Evolutionary conservation across 2,797 vertebrate genomes (phyloP).

Genomic region (Pygocentrus nattereri): DNA sequence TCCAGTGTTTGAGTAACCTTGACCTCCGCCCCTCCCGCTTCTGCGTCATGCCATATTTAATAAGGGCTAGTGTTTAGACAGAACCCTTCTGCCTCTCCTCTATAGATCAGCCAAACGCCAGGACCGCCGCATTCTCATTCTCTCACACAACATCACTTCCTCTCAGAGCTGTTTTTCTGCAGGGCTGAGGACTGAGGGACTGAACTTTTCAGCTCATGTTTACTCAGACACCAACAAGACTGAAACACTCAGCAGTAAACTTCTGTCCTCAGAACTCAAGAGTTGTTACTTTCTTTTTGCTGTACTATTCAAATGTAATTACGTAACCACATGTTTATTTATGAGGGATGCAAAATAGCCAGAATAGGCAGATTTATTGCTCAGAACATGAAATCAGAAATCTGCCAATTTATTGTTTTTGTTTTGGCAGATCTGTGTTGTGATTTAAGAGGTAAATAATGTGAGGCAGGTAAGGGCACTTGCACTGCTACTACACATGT

Average conservation of each 20-base stretch:
- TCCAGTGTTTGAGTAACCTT: slow-evolving; percentile 64
- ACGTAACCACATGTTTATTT: no score
- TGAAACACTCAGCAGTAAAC: slow-evolving; percentile 1
- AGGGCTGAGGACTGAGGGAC: slow-evolving; percentile 38
- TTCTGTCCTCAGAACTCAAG: slow-evolving; percentile 3
- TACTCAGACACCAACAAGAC: slow-evolving; percentile 16
- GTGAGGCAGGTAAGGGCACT: no score
- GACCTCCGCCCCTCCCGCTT: slow-evolving; percentile 54
- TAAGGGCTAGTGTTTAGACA: slow-evolving; percentile 64
- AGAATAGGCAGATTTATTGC: no score
- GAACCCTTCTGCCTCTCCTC: slow-evolving; percentile 60
- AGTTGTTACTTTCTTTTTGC: background rate
- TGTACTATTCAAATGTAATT: background rate
- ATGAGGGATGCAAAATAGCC: no score
- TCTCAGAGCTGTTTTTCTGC: slow-evolving; percentile 49
- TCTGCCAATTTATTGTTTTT: no score
- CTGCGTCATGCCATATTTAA: slow-evolving; percentile 65
- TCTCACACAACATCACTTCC: slow-evolving; percentile 52
- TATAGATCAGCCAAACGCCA: slow-evolving; percentile 41
- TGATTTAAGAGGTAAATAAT: no score
- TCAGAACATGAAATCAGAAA: no score
- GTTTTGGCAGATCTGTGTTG: no score
- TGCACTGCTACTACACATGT: no score
- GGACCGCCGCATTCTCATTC: slow-evolving; percentile 45
- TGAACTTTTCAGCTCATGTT: slow-evolving; percentile 47